Evolutionary conservation across 2,113 vertebrate species (phyloP).

Genomic region (Butastur rufipennis): DNA sequence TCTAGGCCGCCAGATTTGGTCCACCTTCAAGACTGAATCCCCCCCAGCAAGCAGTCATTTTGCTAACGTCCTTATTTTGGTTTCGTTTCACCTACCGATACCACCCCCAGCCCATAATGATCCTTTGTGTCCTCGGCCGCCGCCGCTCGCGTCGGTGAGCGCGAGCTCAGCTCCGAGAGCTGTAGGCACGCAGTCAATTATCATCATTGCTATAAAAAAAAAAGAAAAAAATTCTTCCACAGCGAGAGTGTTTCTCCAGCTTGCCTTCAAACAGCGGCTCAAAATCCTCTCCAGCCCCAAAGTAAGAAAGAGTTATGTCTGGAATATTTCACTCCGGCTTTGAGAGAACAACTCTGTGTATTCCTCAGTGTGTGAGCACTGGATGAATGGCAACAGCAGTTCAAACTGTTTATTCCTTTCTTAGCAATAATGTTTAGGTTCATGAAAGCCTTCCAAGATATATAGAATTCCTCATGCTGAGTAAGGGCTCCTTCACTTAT

Average conservation of each 20-base stretch:
- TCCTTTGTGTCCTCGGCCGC: neutral
- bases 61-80: neutral
- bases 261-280: slow-evolving; percentile 19
- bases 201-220: neutral
- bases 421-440: slow-evolving; percentile 82
- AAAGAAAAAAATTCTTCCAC: neutral
- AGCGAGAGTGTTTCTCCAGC: neutral
- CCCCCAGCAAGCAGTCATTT: neutral
- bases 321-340: slow-evolving; percentile 48
- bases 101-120: neutral
- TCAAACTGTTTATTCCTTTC: slow-evolving; percentile 75
- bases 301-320: slow-evolving; percentile 53
- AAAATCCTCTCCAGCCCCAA: neutral
- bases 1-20: neutral
- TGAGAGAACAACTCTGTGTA: slow-evolving; percentile 56
- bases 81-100: neutral
- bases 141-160: accelerated
- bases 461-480: slow-evolving; percentile 78
- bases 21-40: neutral
- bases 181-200: neutral
- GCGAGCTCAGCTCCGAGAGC: neutral
- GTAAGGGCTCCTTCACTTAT: slow-evolving; percentile 72
- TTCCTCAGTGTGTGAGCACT: slow-evolving; percentile 8
- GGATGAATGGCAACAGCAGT: slow-evolving; percentile 61
- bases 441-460: slow-evolving; percentile 77